These are phyloP conservation scores for Acomys russatus DNA, from an alignment of 2,797 vertebrate species.

Conservation along the genomic window DNA sequence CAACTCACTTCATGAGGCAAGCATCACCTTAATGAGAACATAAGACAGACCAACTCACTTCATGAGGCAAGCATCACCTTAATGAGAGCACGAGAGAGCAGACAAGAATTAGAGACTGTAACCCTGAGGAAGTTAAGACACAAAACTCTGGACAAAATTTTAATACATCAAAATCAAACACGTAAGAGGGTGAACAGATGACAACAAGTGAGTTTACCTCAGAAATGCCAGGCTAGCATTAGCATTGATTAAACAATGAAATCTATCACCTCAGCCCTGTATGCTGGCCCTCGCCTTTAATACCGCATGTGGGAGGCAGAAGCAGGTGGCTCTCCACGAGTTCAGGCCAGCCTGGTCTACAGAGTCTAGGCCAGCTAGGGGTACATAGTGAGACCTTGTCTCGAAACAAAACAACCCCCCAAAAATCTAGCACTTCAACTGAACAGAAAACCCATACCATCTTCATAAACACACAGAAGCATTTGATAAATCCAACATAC, in stretches of 20 bases:
- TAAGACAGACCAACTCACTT: not conserved
- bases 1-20: not conserved
- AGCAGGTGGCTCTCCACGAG: not conserved
- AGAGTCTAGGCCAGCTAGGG: not conserved
- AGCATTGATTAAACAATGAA: constrained; percentile 33
- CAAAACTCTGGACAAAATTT: constrained; percentile 47
- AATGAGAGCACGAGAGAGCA: constrained; percentile 10
- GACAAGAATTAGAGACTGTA: not conserved
- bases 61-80: not conserved
- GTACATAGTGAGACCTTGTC: not conserved
- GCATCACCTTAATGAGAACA: constrained; percentile 3
- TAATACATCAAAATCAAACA: constrained; percentile 5
- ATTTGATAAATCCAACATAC: constrained; percentile 14
- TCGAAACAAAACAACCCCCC: not conserved
- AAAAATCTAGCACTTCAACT: not conserved
- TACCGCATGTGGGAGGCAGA: not conserved
- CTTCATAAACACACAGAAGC: constrained; percentile 20
- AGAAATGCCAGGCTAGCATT: not conserved
- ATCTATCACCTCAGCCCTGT: not conserved
- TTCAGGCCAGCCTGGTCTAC: not conserved
- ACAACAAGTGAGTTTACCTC: not conserved
- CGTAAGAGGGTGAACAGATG: not conserved
- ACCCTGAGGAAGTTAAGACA: not conserved
- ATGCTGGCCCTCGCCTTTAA: not conserved
- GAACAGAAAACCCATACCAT: not conserved